These are phyloP conservation scores for Salvelinus namaycush DNA, from an alignment of 2,113 vertebrate species.

Conservation along the genomic window DNA sequence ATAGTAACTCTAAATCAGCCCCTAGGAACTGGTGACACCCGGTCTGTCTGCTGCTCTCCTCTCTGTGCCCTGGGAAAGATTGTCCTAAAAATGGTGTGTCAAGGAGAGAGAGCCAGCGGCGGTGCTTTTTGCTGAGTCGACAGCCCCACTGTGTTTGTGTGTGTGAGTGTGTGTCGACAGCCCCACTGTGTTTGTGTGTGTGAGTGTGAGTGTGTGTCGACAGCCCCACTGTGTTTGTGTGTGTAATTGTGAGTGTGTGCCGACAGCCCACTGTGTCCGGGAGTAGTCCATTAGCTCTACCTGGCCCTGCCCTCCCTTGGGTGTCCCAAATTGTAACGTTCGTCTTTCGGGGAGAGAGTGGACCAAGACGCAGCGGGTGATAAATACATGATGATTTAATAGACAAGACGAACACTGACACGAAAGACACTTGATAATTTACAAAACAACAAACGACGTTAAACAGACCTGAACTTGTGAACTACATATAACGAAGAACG, in stretches of 20 bases:
- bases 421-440: too few species aligned
- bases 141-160: slow-evolving; percentile 56
- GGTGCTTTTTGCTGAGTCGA: slow-evolving; percentile 28
- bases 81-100: slow-evolving; percentile 60
- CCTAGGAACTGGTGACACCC: slow-evolving; percentile 45
- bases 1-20: slow-evolving; percentile 56
- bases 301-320: slow-evolving; percentile 62
- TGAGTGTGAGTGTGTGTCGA: not conserved
- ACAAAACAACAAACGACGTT: too few species aligned
- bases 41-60: not conserved
- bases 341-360: too few species aligned
- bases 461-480: too few species aligned
- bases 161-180: slow-evolving; percentile 44
- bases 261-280: slow-evolving; percentile 64
- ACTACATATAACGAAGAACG: too few species aligned
- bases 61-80: slow-evolving; percentile 48
- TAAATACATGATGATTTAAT: too few species aligned
- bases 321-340: too few species aligned
- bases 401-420: too few species aligned
- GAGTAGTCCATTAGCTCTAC: slow-evolving; percentile 73
- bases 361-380: too few species aligned
- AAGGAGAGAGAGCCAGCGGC: slow-evolving; percentile 47
- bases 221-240: slow-evolving; percentile 39
- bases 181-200: slow-evolving; percentile 23
- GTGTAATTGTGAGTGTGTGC: slow-evolving; percentile 67